Conservation (phyloP, 1,140 invertebrate species). For the Monomorium pharaonis region DNA sequence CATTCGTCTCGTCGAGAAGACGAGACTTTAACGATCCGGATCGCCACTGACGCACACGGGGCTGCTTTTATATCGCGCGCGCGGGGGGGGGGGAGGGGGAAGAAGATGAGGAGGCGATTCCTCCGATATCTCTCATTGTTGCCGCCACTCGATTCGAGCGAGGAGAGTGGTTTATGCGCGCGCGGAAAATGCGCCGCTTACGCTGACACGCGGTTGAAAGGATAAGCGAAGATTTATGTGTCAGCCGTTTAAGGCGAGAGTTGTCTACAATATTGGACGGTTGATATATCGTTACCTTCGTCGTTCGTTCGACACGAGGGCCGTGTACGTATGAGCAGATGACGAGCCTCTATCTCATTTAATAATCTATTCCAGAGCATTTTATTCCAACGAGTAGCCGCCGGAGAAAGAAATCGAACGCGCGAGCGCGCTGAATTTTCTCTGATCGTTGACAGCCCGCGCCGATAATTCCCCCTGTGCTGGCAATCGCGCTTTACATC, state of each 20-base stretch:
- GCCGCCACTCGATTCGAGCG: conserved; percentile 20
- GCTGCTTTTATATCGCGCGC: conserved; percentile 6
- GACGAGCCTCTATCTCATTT: neutral
- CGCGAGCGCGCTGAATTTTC: neutral
- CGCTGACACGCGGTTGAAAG: conserved; percentile 37
- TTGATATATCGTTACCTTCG: conserved; percentile 7
- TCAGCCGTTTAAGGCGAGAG: conserved; percentile 48
- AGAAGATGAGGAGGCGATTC: neutral
- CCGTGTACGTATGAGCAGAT: neutral
- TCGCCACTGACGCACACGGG: conserved; percentile 41
- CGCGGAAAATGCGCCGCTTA: conserved; percentile 23
- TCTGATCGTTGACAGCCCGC: conserved; percentile 1
- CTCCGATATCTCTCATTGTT: conserved; percentile 39
- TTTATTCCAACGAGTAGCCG: neutral
- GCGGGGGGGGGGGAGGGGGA: neutral
- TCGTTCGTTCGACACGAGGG: neutral
- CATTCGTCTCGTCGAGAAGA: conserved; percentile 63
- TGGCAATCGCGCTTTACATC: neutral
- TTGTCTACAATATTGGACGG: conserved; percentile 19
- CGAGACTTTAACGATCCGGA: conserved; percentile 65
- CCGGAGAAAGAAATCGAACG: neutral
- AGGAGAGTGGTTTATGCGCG: conserved; percentile 35
- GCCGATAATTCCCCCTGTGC: conserved; percentile 14
- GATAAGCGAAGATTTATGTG: conserved; percentile 54
- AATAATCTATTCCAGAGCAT: conserved; percentile 17